phyloP scores from a whole-genome alignment of 1,140 invertebrate genomes.

The Solenopsis fugax region DNA sequence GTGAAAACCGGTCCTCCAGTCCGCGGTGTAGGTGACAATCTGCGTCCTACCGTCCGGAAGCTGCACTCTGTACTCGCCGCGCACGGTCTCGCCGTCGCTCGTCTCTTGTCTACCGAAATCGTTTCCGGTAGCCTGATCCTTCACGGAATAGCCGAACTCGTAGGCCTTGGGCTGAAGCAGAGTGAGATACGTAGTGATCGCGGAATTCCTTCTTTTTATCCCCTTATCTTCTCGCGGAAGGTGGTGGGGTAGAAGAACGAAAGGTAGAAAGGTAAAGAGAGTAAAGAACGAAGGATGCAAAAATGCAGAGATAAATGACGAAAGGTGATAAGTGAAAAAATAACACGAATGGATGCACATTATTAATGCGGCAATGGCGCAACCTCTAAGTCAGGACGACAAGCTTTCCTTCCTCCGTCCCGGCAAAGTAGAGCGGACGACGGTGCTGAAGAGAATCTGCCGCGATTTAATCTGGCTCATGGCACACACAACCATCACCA shows the following conservation, averaged over 20 bases:
- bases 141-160: conserved; percentile 93
- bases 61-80: conserved; percentile 91
- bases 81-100: conserved; percentile 91
- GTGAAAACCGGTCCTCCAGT: conserved; percentile 92
- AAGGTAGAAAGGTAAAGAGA: background rate
- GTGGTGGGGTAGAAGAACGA: background rate
- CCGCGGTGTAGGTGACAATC: conserved; percentile 92
- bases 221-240: background rate
- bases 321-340: conserved; percentile 5
- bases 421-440: conserved; percentile 54
- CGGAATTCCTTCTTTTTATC: background rate
- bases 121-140: conserved; percentile 91
- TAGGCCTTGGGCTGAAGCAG: conserved; percentile 90
- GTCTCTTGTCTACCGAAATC: conserved; percentile 91
- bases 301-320: conserved; percentile 18
- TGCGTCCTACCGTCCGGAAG: conserved; percentile 92
- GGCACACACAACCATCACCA: conserved; percentile 5
- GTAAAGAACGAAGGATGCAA: background rate
- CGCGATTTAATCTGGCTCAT: conserved; percentile 69
- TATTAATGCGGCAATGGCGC: conserved; percentile 17
- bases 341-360: conserved; percentile 15
- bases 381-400: conserved; percentile 13
- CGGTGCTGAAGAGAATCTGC: background rate
- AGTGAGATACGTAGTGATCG: background rate
- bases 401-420: conserved; percentile 54